Evolutionary conservation across 1,140 invertebrate genomes (phyloP).

Genomic region (Heliconius hermathena): DNA sequence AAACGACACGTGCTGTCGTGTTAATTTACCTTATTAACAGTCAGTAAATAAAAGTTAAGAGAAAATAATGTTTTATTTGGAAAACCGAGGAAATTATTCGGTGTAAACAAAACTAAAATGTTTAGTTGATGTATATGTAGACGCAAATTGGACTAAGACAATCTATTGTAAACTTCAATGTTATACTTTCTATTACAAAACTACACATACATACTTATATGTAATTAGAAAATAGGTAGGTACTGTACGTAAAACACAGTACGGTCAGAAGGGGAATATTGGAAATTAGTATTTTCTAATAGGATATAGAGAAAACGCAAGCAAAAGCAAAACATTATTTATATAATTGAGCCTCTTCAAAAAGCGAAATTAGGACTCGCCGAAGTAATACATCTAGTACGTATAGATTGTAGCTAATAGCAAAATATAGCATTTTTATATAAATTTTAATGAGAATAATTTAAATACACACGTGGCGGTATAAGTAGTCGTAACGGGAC

Average conservation of each 20-base stretch:
- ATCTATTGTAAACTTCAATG: neutral
- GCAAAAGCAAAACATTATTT: neutral
- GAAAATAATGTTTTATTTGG: no score
- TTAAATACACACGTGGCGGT: slow-evolving; percentile 40
- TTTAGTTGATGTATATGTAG: no score
- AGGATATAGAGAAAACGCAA: neutral
- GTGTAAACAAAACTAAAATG: no score
- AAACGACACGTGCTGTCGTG: no score
- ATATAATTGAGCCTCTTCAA: neutral
- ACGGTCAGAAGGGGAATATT: no score
- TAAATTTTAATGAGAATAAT: neutral
- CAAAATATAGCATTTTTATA: neutral
- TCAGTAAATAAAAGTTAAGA: no score
- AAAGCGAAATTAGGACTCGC: neutral
- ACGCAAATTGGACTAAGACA: no score
- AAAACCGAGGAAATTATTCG: no score
- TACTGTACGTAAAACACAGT: neutral
- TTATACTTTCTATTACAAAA: neutral
- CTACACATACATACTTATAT: no score
- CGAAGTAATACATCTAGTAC: neutral
- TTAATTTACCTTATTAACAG: no score
- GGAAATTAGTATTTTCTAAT: neutral
- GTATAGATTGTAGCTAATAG: neutral
- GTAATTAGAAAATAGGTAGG: neutral
- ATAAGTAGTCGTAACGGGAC: slow-evolving; percentile 45